Base-by-base conservation (phyloP, 2,888 invertebrate genomes). In the Seladonia tumulorum region DNA sequence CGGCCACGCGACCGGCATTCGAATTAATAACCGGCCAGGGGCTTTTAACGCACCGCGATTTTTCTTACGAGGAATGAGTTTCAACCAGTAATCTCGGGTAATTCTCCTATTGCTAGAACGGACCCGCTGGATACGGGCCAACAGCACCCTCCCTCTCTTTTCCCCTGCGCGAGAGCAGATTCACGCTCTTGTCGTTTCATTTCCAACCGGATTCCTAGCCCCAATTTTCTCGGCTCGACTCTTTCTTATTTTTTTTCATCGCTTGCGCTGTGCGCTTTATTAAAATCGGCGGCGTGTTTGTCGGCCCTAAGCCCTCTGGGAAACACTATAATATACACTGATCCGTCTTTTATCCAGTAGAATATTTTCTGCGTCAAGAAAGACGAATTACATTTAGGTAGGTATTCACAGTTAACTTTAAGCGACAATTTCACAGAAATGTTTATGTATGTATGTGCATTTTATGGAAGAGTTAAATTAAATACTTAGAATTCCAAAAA, bases 81-180 rank as follows among this genome's bases (percentile, higher is more conserved):
- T 82, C 84, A 75, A 35, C 47, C 60, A 79, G 88, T 81, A 82
- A 87, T 87, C 85, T 76, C 80, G 75, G 76, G 45, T 53, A 83
- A 85, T 87, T 88, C 85, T 76, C 77, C 79, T 76, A 83, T 71
- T 72, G 87, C 87, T 14, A 25, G 75, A 63, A 75, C 76, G 63
- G 35, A 70, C 53, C 68, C 18, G 71, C 12, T 88, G 88, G 88
- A 88, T 79, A 63, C 63, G 53, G 63, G 88, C 88, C 88, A 88
- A 83, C 76, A 68, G 83, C 63, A 70, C 63, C 68, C 39, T 2
- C 39, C 0, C 8, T 4, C 29, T 25, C 29, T 68, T 39, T 82
- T 39, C 14, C 78, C 72, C 78, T 63, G n/a, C 66, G 53, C 22
- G 22, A n/a, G 22, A 53, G 10, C 53, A n/a, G 22, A 53, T 53